These are phyloP conservation scores for Torymus texanus DNA, from an alignment of 2,888 invertebrate genomes.

Conservation along the genomic window DNA sequence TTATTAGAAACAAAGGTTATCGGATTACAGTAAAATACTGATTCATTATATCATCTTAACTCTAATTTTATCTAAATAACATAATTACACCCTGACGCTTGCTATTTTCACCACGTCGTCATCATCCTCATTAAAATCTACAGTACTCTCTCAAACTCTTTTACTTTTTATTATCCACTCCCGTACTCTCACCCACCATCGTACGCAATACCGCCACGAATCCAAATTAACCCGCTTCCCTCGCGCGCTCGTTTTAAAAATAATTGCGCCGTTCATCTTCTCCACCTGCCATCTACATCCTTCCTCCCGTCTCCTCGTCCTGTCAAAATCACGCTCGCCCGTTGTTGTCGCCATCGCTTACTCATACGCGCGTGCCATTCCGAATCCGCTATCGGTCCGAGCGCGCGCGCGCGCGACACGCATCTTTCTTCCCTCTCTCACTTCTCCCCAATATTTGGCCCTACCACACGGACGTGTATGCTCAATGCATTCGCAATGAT, in stretches of 20 bases:
- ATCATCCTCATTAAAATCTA: too few relatives aligned
- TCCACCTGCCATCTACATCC: not conserved
- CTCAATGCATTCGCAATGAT: constrained; percentile 51
- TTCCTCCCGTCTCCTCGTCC: constrained; percentile 21
- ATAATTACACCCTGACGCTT: too few relatives aligned
- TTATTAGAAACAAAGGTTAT: too few relatives aligned
- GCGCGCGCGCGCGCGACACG: constrained; percentile 22
- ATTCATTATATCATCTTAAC: too few relatives aligned
- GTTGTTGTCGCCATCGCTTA: constrained; percentile 8
- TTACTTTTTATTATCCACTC: too few relatives aligned
- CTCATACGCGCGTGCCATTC: constrained; percentile 21
- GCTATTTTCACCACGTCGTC: too few relatives aligned
- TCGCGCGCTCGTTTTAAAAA: not conserved
- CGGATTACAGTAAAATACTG: too few relatives aligned
- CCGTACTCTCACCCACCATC: too few relatives aligned
- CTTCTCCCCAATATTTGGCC: constrained; percentile 42
- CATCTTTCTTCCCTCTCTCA: not conserved
- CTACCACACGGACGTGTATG: constrained; percentile 38
- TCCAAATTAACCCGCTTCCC: not conserved
- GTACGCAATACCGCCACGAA: too few relatives aligned
- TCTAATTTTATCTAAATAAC: too few relatives aligned
- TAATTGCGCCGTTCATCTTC: not conserved
- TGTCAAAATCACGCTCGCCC: constrained; percentile 39
- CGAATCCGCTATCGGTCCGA: not conserved
- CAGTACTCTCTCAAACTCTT: too few relatives aligned